Percentiles rank a stretch among this genome's conserved stretches.
phyloP scores from a whole-genome alignment of 1,140 invertebrate species.

The Calephelis nemesis region DNA sequence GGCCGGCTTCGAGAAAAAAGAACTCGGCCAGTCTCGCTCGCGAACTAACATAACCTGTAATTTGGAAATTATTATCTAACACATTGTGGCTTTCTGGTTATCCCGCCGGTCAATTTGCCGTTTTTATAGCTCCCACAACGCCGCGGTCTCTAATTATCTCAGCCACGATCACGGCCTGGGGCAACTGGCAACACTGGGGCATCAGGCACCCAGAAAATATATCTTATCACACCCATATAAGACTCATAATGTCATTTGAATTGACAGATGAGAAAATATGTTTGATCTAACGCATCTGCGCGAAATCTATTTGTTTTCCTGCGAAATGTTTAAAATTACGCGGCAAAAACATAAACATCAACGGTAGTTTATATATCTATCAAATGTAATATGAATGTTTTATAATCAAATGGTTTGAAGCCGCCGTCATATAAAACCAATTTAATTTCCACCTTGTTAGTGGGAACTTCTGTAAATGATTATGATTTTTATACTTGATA shows the following conservation, averaged over 20 bases:
- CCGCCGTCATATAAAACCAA: conserved; percentile 37
- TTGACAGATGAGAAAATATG: conserved; percentile 70
- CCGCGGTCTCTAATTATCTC: conserved; percentile 77
- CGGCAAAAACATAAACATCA: conserved; percentile 17
- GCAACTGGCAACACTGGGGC: conserved; percentile 36
- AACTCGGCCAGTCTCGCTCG: conserved; percentile 60
- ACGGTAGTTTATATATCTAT: conserved; percentile 35
- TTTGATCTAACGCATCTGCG: conserved; percentile 64
- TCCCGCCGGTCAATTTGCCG: conserved; percentile 78
- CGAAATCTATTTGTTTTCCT: conserved; percentile 73
- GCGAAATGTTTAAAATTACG: conserved; percentile 34
- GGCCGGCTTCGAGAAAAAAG: conserved; percentile 67
- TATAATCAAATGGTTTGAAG: conserved; percentile 37
- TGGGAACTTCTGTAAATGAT: conserved; percentile 48
- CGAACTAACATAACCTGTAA: conserved; percentile 75
- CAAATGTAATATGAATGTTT: conserved; percentile 34
- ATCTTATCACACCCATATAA: conserved; percentile 38
- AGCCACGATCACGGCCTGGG: conserved; percentile 67
- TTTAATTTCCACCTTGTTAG: conserved; percentile 56
- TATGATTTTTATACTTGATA: conserved; percentile 56
- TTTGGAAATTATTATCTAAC: conserved; percentile 80
- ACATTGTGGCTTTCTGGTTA: conserved; percentile 79
- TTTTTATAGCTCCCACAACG: conserved; percentile 77
- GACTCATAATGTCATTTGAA: conserved; percentile 37
- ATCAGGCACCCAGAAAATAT: conserved; percentile 27